Evolutionary conservation across 2,888 invertebrate species (phyloP).

Genomic region (Osmoderma eremita): DNA sequence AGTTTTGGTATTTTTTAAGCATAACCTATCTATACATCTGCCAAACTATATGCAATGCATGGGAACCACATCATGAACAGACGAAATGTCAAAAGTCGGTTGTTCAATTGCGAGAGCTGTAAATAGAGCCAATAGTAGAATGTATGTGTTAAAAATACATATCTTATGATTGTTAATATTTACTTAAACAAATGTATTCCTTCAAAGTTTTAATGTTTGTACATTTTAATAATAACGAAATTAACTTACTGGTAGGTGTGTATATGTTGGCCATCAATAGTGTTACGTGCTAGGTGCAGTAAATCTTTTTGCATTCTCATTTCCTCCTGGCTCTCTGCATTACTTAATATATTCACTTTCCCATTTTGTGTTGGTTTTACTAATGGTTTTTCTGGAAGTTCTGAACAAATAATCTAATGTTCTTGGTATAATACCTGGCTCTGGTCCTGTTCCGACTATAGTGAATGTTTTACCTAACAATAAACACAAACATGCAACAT

Average conservation of each 20-base stretch:
- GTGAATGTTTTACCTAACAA: constrained; percentile 59
- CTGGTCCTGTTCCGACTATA: constrained; percentile 65
- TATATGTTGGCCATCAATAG: constrained; percentile 46
- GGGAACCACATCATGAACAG: too few species aligned
- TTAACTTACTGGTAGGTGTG: constrained; percentile 48
- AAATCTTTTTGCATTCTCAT: constrained; percentile 53
- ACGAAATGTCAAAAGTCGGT: too few species aligned
- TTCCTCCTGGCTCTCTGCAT: constrained; percentile 48
- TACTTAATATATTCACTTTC: constrained; percentile 59
- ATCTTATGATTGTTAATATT: too few species aligned
- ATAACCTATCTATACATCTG: too few species aligned
- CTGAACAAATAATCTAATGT: constrained; percentile 67
- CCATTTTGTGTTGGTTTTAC: constrained; percentile 62
- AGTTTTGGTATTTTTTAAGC: too few species aligned
- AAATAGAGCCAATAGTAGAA: too few species aligned
- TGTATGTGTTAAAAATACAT: neutral
- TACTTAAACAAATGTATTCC: neutral
- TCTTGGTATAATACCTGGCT: constrained; percentile 74
- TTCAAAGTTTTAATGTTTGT: too few species aligned
- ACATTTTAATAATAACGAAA: too few species aligned
- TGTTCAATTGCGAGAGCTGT: too few species aligned
- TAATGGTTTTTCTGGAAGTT: constrained; percentile 55
- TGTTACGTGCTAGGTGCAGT: constrained; percentile 47
- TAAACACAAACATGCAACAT: constrained; percentile 6
- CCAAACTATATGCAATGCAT: too few species aligned